phyloP scores from a whole-genome alignment of 2,113 vertebrate species.

The Festucalex cinctus region DNA sequence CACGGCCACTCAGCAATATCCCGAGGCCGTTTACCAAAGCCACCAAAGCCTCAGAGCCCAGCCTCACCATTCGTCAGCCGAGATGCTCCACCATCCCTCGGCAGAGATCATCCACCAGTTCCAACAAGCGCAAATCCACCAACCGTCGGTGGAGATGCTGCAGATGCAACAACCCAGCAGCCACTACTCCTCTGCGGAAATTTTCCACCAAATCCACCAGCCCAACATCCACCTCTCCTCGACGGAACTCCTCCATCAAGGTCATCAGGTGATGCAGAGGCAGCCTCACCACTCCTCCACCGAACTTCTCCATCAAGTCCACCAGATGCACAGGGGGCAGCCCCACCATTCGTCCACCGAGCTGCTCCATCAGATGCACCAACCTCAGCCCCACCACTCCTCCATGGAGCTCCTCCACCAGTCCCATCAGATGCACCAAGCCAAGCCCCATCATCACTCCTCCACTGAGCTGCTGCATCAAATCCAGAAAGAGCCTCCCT shows the following conservation, averaged over 20 bases:
- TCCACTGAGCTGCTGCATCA: conserved; percentile 64
- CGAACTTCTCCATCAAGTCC: conserved; percentile 63
- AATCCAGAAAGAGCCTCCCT: conserved; percentile 54
- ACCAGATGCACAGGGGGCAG: conserved; percentile 53
- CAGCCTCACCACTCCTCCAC: conserved; percentile 65
- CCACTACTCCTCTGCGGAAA: conserved; percentile 57
- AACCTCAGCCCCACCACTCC: conserved; percentile 52
- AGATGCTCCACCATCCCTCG: conserved; percentile 61
- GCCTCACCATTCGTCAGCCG: conserved; percentile 55
- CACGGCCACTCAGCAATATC: conserved; percentile 42
- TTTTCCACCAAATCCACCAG: conserved; percentile 62
- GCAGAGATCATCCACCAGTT: conserved; percentile 55
- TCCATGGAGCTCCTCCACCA: conserved; percentile 63
- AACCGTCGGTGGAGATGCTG: conserved; percentile 54
- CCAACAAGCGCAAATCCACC: conserved; percentile 50
- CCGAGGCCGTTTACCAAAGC: conserved; percentile 65
- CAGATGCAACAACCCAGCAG: conserved; percentile 50
- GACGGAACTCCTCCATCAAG: conserved; percentile 57
- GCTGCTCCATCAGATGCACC: conserved; percentile 57
- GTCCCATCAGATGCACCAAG: conserved; percentile 51
- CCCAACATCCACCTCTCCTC: conserved; percentile 56
- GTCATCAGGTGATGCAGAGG: conserved; percentile 50
- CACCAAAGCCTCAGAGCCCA: conserved; percentile 49
- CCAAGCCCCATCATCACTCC: conserved; percentile 65
- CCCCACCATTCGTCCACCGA: conserved; percentile 59